Percentiles rank a stretch among this genome's conserved stretches.
These are phyloP conservation scores for Semotilus atromaculatus DNA, from an alignment of 2,797 vertebrate species.

Conservation along the genomic window DNA sequence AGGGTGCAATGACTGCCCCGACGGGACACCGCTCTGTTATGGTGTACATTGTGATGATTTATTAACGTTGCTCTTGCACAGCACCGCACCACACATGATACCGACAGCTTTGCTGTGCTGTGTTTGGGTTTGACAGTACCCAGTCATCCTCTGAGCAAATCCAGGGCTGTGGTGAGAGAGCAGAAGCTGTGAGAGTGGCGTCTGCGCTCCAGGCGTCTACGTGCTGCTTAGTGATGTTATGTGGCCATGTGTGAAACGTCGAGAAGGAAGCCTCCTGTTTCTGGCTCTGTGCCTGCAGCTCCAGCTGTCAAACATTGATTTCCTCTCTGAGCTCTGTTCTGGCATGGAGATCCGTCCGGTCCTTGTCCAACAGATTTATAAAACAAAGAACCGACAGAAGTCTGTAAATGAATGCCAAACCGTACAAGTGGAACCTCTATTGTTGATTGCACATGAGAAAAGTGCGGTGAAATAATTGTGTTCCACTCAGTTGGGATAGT, in stretches of 20 bases:
- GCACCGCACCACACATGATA: not conserved
- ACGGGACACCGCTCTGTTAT: not conserved
- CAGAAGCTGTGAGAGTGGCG: not conserved
- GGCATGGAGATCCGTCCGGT: slow-evolving; percentile 60
- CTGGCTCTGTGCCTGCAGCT: slow-evolving; percentile 57
- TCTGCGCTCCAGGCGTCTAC: not conserved
- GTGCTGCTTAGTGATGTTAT: slow-evolving; percentile 20
- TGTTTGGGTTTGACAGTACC: slow-evolving; percentile 20
- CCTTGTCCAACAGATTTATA: slow-evolving; percentile 65
- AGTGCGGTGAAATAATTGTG: slow-evolving; percentile 59
- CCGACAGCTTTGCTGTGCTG: slow-evolving; percentile 1
- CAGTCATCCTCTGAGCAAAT: not conserved
- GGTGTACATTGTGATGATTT: slow-evolving; percentile 32
- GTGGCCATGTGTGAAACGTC: slow-evolving; percentile 32
- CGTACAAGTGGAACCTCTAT: slow-evolving; percentile 31
- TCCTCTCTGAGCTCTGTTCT: slow-evolving; percentile 50
- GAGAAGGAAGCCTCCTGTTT: slow-evolving; percentile 49
- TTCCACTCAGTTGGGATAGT: slow-evolving; percentile 45
- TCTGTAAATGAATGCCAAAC: slow-evolving; percentile 42
- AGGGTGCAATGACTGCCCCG: not conserved
- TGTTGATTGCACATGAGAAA: slow-evolving; percentile 53
- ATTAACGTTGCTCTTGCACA: slow-evolving; percentile 29
- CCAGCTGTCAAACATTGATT: slow-evolving; percentile 71
- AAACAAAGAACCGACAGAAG: slow-evolving; percentile 63
- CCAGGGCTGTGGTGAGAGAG: slow-evolving; percentile 15